A percentile compares a stretch with the other conserved stretches of the same genome.
phyloP scores from a whole-genome alignment of 2,888 invertebrate genomes.

The Drosophila lutescens region DNA sequence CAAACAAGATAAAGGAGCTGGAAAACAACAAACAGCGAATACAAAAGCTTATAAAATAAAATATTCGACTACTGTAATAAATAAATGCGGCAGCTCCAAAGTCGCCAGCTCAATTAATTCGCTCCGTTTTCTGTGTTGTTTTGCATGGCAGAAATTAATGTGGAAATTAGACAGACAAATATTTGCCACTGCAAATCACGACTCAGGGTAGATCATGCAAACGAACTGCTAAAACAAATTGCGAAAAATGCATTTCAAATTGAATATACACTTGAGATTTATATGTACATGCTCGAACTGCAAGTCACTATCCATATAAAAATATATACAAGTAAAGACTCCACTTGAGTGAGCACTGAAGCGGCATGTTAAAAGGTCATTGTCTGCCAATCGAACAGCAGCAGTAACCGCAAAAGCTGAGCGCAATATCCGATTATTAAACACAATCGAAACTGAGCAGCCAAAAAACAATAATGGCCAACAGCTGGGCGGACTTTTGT shows the following conservation, averaged over 20 bases:
- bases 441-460: constrained; percentile 46
- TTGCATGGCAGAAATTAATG: constrained; percentile 66
- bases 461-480: constrained; percentile 26
- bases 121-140: constrained; percentile 47
- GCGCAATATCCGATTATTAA: constrained; percentile 66
- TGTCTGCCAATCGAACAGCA: constrained; percentile 67
- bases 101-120: constrained; percentile 67
- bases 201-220: constrained; percentile 67
- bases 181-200: constrained; percentile 78
- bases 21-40: constrained; percentile 11
- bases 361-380: constrained; percentile 67
- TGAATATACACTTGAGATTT: constrained; percentile 53
- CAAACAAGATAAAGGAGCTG: constrained; percentile 32
- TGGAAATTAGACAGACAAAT: constrained; percentile 61
- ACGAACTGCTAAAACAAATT: constrained; percentile 65
- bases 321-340: constrained; percentile 23
- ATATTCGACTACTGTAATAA: constrained; percentile 55
- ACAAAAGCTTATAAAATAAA: constrained; percentile 66
- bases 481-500: constrained; percentile 60
- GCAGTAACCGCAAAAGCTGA: constrained; percentile 42
- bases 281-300: neutral
- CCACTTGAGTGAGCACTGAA: constrained; percentile 64
- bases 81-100: constrained; percentile 56
- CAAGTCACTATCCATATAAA: constrained; percentile 31
- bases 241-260: constrained; percentile 71